phyloP scores from a whole-genome alignment of 1,140 invertebrate genomes.

The Rhagoletis pomonella region DNA sequence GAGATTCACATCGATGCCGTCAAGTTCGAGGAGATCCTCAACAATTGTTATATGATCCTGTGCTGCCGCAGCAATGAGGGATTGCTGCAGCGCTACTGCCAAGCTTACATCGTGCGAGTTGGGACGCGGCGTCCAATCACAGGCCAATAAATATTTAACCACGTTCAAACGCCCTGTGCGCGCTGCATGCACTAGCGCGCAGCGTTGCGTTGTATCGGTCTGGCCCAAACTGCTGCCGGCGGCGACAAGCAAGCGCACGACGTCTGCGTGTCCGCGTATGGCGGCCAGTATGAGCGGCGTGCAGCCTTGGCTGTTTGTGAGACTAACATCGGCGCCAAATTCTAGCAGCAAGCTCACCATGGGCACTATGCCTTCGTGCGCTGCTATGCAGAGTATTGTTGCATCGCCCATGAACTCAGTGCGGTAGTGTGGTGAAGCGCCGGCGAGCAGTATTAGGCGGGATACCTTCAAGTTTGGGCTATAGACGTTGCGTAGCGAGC shows the following conservation, averaged over 20 bases:
- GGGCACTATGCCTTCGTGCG: constrained; percentile 89
- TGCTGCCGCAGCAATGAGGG: constrained; percentile 90
- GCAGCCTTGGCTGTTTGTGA: constrained; percentile 90
- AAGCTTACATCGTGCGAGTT: constrained; percentile 69
- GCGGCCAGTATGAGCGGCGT: constrained; percentile 87
- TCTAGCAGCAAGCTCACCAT: constrained; percentile 93
- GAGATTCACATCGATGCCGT: constrained; percentile 85
- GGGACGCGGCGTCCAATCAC: constrained; percentile 82
- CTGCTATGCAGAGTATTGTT: constrained; percentile 90
- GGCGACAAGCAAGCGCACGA: constrained; percentile 86
- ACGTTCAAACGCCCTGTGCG: constrained; percentile 88
- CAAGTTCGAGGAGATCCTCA: constrained; percentile 91
- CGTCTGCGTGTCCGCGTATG: constrained; percentile 89
- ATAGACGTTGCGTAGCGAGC: constrained; percentile 91
- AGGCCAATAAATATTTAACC: constrained; percentile 77
- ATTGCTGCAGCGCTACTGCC: constrained; percentile 82
- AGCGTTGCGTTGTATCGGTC: constrained; percentile 89
- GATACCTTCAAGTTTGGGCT: constrained; percentile 97
- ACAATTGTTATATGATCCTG: constrained; percentile 91
- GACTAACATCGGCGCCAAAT: constrained; percentile 93
- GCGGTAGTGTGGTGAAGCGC: constrained; percentile 89
- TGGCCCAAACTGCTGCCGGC: constrained; percentile 81
- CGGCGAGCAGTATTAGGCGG: constrained; percentile 90
- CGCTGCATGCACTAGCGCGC: constrained; percentile 92
- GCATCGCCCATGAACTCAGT: constrained; percentile 89